phyloP scores from a whole-genome alignment of 2,797 vertebrate species.

The Falco berigora region DNA sequence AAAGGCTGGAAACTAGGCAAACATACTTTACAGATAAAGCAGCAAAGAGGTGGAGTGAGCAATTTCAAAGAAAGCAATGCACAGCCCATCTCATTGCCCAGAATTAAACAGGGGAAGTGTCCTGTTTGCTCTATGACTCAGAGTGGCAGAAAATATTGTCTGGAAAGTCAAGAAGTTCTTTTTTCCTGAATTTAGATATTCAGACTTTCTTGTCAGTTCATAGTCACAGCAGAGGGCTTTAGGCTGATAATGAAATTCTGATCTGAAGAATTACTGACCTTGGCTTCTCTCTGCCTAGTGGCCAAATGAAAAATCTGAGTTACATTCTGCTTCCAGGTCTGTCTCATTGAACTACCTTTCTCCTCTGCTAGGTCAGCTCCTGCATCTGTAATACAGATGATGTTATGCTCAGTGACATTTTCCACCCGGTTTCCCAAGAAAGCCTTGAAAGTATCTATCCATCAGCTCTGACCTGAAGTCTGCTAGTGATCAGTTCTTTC shows the following conservation, averaged over 20 bases:
- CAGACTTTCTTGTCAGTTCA: neutral
- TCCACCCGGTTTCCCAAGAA: neutral
- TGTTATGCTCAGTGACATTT: slow-evolving; percentile 2
- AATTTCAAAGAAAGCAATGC: neutral
- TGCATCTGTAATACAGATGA: neutral
- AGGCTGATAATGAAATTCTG: neutral
- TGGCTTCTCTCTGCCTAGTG: neutral
- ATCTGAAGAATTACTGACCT: neutral
- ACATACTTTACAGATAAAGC: neutral
- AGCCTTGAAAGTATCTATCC: neutral
- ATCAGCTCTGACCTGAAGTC: neutral
- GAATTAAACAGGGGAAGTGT: neutral
- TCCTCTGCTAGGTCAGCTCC: neutral
- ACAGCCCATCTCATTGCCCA: neutral
- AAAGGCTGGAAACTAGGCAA: neutral
- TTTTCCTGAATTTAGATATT: neutral
- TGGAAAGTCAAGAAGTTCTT: neutral
- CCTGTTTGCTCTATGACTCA: neutral
- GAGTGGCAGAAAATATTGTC: neutral
- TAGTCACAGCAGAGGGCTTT: neutral
- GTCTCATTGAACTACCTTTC: neutral
- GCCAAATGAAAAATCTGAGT: neutral
- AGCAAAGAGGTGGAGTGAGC: neutral
- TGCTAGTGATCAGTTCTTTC: neutral
- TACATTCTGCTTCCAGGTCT: neutral